Conservation (phyloP, 2,888 invertebrate genomes). For the Sarcophaga carnaria region DNA sequence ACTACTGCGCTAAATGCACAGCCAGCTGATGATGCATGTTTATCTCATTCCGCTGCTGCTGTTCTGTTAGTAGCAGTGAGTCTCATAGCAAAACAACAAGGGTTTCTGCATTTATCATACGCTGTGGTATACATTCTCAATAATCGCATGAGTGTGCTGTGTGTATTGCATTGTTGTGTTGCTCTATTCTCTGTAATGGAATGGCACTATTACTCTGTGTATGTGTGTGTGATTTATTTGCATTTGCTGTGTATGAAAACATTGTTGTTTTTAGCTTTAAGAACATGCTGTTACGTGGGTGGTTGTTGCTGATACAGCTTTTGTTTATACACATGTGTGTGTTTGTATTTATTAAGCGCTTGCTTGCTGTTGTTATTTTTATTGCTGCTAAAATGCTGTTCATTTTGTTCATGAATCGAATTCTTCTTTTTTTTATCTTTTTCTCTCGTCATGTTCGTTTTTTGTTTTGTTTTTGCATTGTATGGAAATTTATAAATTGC, state of each 20-base stretch:
- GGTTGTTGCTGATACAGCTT: not conserved
- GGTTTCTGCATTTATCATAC: constrained; percentile 34
- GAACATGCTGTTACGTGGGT: not conserved
- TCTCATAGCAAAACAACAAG: not conserved
- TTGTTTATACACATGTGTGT: not conserved
- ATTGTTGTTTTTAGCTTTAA: not conserved
- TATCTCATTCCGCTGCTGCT: not conserved
- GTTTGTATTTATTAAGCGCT: constrained; percentile 50
- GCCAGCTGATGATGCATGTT: not conserved
- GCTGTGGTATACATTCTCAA: constrained; percentile 2
- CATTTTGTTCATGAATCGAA: constrained; percentile 34
- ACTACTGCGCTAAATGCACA: not conserved
- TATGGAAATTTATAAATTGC: constrained; percentile 58
- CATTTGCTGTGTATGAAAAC: not conserved
- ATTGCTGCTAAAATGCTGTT: constrained; percentile 19
- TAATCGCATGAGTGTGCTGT: not conserved
- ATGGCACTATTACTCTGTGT: not conserved
- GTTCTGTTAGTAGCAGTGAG: not conserved
- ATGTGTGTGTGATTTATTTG: not conserved
- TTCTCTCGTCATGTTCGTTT: not conserved
- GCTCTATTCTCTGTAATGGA: not conserved
- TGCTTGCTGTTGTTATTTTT: not conserved
- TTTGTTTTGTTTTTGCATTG: constrained; percentile 14
- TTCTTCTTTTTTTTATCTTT: not conserved
- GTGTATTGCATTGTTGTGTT: not conserved